phyloP scores from a whole-genome alignment of 2,888 invertebrate species.

The Platynereis dumerilii region DNA sequence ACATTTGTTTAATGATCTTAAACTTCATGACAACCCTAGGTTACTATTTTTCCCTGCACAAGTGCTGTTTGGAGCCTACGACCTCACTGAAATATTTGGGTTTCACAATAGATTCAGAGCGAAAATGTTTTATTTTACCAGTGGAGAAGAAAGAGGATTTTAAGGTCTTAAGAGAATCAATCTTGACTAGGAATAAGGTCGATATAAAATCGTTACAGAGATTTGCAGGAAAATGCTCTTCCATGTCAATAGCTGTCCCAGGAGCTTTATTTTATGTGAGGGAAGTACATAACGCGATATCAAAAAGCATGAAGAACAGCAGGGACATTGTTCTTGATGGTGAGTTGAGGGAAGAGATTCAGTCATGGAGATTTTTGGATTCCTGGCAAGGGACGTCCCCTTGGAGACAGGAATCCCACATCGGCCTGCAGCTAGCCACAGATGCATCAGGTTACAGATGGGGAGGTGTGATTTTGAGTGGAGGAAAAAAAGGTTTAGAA shows the following conservation, averaged over 20 bases:
- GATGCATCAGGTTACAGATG: slow-evolving; percentile 3
- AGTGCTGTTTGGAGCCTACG: neutral
- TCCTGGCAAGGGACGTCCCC: neutral
- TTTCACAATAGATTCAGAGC: neutral
- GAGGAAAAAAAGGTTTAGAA: neutral
- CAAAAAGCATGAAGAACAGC: neutral
- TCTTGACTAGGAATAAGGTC: no score
- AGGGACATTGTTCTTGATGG: neutral
- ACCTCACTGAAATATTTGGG: neutral
- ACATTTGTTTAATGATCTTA: neutral
- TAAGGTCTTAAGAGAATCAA: neutral
- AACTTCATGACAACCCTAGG: neutral
- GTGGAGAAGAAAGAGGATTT: neutral
- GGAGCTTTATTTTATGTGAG: slow-evolving; percentile 3
- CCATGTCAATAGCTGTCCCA: neutral
- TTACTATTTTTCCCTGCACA: neutral
- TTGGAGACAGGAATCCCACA: neutral
- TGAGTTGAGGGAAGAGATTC: neutral
- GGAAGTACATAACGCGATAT: neutral
- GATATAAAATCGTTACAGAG: neutral
- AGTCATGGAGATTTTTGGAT: neutral
- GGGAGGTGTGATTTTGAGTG: neutral
- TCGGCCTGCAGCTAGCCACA: neutral
- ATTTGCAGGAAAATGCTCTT: neutral
- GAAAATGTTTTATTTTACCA: neutral